phyloP scores from a whole-genome alignment of 1,140 invertebrate genomes.

The Tetramorium simillimum region DNA sequence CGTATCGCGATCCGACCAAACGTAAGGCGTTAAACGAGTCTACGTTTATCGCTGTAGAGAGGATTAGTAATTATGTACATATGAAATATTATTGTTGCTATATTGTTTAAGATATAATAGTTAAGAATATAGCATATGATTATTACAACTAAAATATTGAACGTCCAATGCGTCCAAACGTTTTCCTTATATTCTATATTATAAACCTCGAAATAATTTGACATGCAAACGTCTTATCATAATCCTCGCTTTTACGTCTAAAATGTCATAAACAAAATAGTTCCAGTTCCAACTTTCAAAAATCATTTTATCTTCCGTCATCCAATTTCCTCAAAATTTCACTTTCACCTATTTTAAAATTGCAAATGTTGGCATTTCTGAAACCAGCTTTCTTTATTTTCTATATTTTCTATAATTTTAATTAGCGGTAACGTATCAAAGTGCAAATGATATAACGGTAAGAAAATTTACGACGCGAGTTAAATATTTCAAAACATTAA shows the following conservation, averaged over 20 bases:
- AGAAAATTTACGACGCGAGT: neutral
- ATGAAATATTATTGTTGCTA: slow-evolving; percentile 82
- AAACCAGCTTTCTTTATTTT: neutral
- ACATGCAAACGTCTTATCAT: neutral
- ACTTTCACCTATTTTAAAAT: neutral
- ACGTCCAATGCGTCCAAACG: neutral
- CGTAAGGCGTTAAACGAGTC: slow-evolving; percentile 28
- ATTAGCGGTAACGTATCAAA: neutral
- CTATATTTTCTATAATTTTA: neutral
- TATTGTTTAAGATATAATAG: slow-evolving; percentile 81
- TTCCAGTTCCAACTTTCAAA: neutral
- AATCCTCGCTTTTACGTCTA: neutral
- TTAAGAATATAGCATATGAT: slow-evolving; percentile 76
- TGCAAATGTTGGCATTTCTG: neutral
- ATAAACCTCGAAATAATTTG: neutral
- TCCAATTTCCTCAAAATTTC: neutral
- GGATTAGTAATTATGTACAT: slow-evolving; percentile 79
- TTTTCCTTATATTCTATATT: neutral
- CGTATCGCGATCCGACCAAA: slow-evolving; percentile 17
- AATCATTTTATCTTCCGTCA: neutral
- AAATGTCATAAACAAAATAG: slow-evolving; percentile 2
- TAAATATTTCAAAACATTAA: neutral
- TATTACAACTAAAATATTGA: slow-evolving; percentile 54
- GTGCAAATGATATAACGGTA: neutral
- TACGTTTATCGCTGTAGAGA: slow-evolving; percentile 61